Conservation (phyloP, 2,797 vertebrate species). For the Carapus acus region DNA sequence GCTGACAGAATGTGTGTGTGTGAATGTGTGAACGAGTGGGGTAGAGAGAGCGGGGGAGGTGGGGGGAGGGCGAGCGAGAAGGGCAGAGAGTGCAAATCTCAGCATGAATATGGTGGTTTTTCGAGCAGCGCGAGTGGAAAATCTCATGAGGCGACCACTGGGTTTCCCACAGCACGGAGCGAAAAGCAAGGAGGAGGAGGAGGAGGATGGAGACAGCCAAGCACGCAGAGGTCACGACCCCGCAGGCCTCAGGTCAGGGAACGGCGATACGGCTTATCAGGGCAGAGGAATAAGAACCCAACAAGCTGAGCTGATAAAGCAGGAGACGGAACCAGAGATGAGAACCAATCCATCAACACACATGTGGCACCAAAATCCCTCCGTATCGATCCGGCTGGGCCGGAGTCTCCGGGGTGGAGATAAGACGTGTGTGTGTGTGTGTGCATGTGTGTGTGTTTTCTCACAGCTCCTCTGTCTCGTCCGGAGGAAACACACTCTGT, state of each 20-base stretch:
- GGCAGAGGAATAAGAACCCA: slow-evolving; percentile 65
- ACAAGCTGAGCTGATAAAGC: slow-evolving; percentile 57
- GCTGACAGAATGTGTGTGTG: slow-evolving; percentile 37
- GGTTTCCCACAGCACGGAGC: background rate
- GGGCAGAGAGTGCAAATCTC: background rate
- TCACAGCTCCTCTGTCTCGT: slow-evolving; percentile 17
- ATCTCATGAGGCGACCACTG: background rate
- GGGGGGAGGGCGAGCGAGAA: background rate
- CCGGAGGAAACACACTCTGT: no score
- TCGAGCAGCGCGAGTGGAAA: no score
- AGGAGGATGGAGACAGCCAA: slow-evolving; percentile 6
- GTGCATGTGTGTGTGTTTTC: slow-evolving; percentile 15
- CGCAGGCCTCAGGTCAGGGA: slow-evolving; percentile 46
- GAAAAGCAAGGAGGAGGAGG: background rate
- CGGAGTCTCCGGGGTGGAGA: slow-evolving; percentile 40
- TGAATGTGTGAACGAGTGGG: slow-evolving; percentile 16
- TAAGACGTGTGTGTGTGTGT: slow-evolving; percentile 31
- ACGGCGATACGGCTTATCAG: slow-evolving; percentile 51
- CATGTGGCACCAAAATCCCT: slow-evolving; percentile 56
- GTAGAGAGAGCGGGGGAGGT: background rate
- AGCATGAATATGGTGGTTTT: slow-evolving; percentile 15
- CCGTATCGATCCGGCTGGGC: slow-evolving; percentile 60
- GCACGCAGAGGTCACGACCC: slow-evolving; percentile 21
- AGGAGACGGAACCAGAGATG: slow-evolving; percentile 52
- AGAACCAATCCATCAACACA: slow-evolving; percentile 67